Conservation (phyloP, 2,888 invertebrate species). For the Zeuzera pyrina region DNA sequence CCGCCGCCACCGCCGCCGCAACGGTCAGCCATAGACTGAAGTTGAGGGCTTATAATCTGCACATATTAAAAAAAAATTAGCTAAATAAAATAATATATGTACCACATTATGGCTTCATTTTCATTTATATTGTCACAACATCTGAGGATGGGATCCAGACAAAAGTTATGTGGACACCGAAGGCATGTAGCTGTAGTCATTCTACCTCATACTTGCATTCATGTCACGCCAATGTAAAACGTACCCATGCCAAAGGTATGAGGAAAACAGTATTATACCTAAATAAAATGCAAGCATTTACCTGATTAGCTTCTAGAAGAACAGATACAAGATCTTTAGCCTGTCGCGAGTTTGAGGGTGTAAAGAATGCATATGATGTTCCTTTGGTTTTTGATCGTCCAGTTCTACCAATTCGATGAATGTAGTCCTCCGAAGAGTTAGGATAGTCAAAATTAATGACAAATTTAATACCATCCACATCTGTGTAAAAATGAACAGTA, state of each 20-base stretch:
- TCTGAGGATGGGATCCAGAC: conserved; percentile 86
- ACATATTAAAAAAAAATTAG: conserved; percentile 14
- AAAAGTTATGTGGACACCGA: conserved; percentile 82
- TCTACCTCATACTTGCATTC: conserved; percentile 84
- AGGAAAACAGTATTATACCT: conserved; percentile 43
- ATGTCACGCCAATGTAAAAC: conserved; percentile 77
- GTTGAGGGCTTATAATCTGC: conserved; percentile 87
- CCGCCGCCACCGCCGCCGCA: conserved; percentile 76
- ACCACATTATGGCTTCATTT: neutral
- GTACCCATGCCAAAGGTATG: conserved; percentile 85
- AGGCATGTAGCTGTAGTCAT: conserved; percentile 80
- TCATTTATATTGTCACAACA: conserved; percentile 67
- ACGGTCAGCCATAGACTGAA: conserved; percentile 83
- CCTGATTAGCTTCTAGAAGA: conserved; percentile 91
- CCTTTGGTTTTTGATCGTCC: conserved; percentile 90
- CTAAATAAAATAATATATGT: neutral
- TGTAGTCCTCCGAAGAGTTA: conserved; percentile 95
- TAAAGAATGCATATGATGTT: conserved; percentile 96
- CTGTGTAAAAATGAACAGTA: conserved; percentile 67
- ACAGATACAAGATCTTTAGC: conserved; percentile 92
- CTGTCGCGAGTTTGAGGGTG: conserved; percentile 88
- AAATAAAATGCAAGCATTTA: conserved; percentile 39
- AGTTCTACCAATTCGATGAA: conserved; percentile 95
- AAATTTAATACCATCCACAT: conserved; percentile 96
- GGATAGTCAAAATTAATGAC: conserved; percentile 98